Percentiles rank a stretch among this genome's conserved stretches.
Evolutionary conservation across 2,113 vertebrate genomes (phyloP).

Genomic region (Calidris pygmaea): DNA sequence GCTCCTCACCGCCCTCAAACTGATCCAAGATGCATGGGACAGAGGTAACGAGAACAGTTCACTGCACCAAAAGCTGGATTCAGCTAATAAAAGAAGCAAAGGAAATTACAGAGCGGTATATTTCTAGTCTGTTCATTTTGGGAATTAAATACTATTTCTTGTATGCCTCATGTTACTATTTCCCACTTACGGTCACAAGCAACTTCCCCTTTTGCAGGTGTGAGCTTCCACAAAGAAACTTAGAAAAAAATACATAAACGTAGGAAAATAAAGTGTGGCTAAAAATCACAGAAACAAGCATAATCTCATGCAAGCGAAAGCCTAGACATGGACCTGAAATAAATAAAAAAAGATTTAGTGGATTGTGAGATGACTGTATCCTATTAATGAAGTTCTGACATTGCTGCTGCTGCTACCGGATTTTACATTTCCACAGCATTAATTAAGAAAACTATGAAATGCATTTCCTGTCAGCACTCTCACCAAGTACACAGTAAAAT

Average conservation of each 20-base stretch:
- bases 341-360: not conserved
- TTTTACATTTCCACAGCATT: not conserved
- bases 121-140: not conserved
- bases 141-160: not conserved
- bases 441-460: slow-evolving; percentile 34
- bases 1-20: not conserved
- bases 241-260: not conserved
- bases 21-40: not conserved
- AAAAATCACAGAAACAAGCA: not conserved
- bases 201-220: not conserved
- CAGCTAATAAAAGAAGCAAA: not conserved
- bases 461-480: slow-evolving; percentile 20
- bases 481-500: not conserved
- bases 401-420: not conserved
- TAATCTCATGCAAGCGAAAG: not conserved
- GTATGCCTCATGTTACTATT: not conserved
- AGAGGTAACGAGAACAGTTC: not conserved
- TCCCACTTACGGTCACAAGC: not conserved
- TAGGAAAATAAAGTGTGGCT: not conserved
- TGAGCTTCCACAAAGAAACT: not conserved
- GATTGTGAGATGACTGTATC: not conserved
- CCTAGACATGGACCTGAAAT: not conserved
- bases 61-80: not conserved
- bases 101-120: not conserved
- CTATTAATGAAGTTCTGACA: not conserved